Base-by-base conservation (phyloP, 30 jellyfish, hydroid and myxozoan genomes). In the Aurelia sp. region DNA sequence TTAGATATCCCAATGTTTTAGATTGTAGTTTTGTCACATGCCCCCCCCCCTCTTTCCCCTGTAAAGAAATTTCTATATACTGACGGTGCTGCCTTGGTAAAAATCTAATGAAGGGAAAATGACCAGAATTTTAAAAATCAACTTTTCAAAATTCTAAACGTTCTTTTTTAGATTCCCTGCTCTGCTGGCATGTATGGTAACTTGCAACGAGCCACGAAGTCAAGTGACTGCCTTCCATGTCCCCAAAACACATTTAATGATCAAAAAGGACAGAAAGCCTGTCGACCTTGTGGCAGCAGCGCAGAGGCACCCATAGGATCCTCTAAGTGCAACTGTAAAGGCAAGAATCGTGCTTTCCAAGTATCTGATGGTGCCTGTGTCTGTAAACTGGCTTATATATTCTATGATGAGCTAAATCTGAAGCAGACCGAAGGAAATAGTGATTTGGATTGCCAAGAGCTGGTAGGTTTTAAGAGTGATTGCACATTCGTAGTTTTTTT, bases 201-300 rank as follows among this genome's bases (percentile, higher is more conserved):
- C 22, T 62, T 79, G 76, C 69, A 80, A 27, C 76, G 71, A 79
- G 99, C 99, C 6, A 81, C 97, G 30, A 86, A 86, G 58, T 40
- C 96, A 58, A 30, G 89, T 53, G 97, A 95, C 69, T 95, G 99
- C 58, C 60, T 73, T 6, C 96, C 71, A 1, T 95, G 99, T 60
- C 99, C 99, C 62, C 75, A 16, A 4, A 75, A 90, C 71, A 95
- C 99, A 4, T 95, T 85, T 80, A 95, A 82, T 73, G 68, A 86
- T 65, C 89, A 78, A 62, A 74, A 76, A 23, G 99, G 99, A 11
- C 86, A 76, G 87, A 79, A 55, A 23, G 97, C 98, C 4, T 95
- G 99, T 52, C 89, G 96, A 13, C 99, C 97, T 1, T 95, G 99
- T 73, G 99, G 99, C 23, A 95, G 99, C 90, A 95, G 99, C 75